Percentiles rank a stretch among this genome's conserved stretches.
phyloP scores from a whole-genome alignment of 2,797 vertebrate genomes.

The Enteromius paludinosus region DNA sequence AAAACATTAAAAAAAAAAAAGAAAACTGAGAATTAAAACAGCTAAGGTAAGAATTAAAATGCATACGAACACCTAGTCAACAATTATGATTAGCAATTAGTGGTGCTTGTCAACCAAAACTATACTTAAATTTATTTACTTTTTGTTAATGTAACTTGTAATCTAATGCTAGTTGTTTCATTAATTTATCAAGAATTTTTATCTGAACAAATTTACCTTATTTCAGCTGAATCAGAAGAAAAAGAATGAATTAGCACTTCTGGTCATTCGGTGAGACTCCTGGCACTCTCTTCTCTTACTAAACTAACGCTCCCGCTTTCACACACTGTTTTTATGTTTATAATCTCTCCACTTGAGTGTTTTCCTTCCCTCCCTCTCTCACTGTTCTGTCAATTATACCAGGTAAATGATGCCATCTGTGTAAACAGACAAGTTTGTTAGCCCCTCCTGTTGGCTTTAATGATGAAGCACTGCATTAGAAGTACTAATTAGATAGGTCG shows the following conservation, averaged over 20 bases:
- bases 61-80: background rate
- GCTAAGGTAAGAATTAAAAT: background rate
- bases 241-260: background rate
- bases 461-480: conserved; percentile 27
- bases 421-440: conserved; percentile 66
- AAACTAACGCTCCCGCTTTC: conserved; percentile 30
- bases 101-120: background rate
- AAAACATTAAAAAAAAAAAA: conserved; percentile 4
- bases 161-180: background rate
- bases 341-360: conserved; percentile 50
- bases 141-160: background rate
- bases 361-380: conserved; percentile 59
- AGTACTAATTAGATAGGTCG: conserved; percentile 38
- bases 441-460: conserved; percentile 33
- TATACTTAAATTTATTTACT: background rate
- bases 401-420: conserved; percentile 71
- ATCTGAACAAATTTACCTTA: background rate
- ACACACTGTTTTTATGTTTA: conserved; percentile 58
- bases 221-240: background rate
- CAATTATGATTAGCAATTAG: background rate
- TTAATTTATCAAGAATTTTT: background rate
- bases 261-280: conserved; percentile 6
- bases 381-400: conserved; percentile 60
- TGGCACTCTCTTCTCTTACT: background rate
- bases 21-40: background rate